Evolutionary conservation across 1,140 invertebrate species (phyloP).

Genomic region (Parasteatoda tepidariorum): DNA sequence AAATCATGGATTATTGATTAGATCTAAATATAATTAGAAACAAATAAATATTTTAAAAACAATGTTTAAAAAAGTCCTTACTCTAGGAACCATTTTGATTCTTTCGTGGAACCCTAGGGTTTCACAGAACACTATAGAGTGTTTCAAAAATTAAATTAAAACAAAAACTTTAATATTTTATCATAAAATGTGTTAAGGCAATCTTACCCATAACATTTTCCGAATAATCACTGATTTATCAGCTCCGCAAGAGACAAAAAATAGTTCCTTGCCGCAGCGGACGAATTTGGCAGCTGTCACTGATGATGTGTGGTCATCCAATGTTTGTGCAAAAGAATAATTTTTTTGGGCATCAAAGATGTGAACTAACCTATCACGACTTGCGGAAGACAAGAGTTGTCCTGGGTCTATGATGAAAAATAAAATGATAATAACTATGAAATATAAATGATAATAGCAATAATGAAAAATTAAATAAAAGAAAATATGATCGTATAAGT

Average conservation of each 20-base stretch:
- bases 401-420: background rate
- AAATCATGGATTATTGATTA: no score
- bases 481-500: no score
- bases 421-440: background rate
- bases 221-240: slow-evolving; percentile 97
- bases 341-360: slow-evolving; percentile 89
- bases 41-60: no score
- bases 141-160: no score
- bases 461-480: background rate
- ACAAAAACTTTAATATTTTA: no score
- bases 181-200: no score
- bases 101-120: no score
- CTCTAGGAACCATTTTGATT: no score
- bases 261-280: slow-evolving; percentile 68
- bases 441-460: background rate
- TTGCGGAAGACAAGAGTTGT: slow-evolving; percentile 79
- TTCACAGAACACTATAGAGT: no score
- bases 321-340: slow-evolving; percentile 90
- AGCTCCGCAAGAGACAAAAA: slow-evolving; percentile 96
- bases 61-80: no score
- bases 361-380: slow-evolving; percentile 92
- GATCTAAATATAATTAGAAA: no score
- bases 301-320: slow-evolving; percentile 95
- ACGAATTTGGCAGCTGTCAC: slow-evolving; percentile 93
- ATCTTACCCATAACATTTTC: slow-evolving; percentile 66